A percentile compares a stretch with the other conserved stretches of the same genome.
phyloP scores from a whole-genome alignment of 2,888 invertebrate species.

The Drosophila affinis region DNA sequence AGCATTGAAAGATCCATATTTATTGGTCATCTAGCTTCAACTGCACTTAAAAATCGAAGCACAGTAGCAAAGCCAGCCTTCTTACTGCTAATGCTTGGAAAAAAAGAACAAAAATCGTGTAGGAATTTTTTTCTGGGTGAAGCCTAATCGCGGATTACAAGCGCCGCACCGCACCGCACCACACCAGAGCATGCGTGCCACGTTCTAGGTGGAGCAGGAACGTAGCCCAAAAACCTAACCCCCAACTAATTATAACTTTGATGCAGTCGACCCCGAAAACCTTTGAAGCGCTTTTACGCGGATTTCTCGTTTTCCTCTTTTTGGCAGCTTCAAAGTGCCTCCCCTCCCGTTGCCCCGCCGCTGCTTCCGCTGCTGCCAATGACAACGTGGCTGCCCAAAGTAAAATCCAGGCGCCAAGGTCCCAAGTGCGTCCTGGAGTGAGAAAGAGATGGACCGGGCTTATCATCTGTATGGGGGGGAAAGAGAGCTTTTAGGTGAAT shows the following conservation, averaged over 20 bases:
- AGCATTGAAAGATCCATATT: too few species aligned
- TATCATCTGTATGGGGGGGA: conserved; percentile 6
- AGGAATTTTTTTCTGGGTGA: too few species aligned
- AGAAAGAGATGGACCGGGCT: not conserved
- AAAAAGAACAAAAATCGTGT: not conserved
- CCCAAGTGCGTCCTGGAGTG: conserved; percentile 4
- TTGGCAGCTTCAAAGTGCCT: conserved; percentile 3
- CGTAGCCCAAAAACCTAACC: conserved; percentile 4
- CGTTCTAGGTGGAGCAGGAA: not conserved
- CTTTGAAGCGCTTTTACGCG: conserved; percentile 45
- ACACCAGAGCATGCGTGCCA: not conserved
- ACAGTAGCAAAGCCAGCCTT: too few species aligned
- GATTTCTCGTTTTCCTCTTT: conserved; percentile 20
- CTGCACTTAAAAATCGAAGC: too few species aligned
- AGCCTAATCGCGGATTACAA: not conserved
- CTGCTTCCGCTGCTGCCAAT: conserved; percentile 44
- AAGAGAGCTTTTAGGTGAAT: conserved; percentile 57
- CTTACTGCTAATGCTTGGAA: not conserved
- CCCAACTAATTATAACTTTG: conserved; percentile 69
- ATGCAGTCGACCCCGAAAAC: conserved; percentile 42
- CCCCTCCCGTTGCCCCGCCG: not conserved
- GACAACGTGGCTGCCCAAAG: conserved; percentile 55
- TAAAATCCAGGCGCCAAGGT: conserved; percentile 10
- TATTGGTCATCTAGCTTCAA: too few species aligned
- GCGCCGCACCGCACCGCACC: not conserved